Base-by-base conservation (phyloP, 2,888 invertebrate genomes). In the Zygogramma bicolorata region DNA sequence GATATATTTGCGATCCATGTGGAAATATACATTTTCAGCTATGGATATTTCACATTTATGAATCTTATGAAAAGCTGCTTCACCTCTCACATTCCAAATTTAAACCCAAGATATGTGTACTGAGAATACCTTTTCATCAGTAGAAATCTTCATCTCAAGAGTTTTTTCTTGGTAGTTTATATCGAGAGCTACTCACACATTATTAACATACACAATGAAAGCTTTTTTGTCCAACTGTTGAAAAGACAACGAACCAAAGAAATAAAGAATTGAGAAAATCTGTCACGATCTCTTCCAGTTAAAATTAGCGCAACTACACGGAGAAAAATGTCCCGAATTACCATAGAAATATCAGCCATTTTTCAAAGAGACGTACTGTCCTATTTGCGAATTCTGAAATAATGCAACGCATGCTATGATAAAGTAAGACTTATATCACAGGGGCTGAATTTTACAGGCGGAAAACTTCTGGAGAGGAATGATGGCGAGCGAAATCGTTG, bases 401-500 rank as follows among this genome's bases (percentile, higher is more conserved):
- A 75, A 71, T 74, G 71, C 74, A 73, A 77, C 75, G 73, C 74
- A 73, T 73, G 57, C 76, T 78, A 76, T 81, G 81, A 82, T 80
- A 82, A 82, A 84, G 80, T 81, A 81, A 84, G 84, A 83, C 83
- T 82, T 84, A 84, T 84, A 81, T 83, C 83, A 81, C 77, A 82
- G 79, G 82, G 83, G 83, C 82, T 83, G 82, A 85, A 86, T 85
- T 85, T 85, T 81, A 83, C 84, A 84, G 84, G 84, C 82, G 84
- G 85, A 85, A 84, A 85, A 85, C 84, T 85, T 85, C 84, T 83
- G 82, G 84, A 82, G 83, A 83, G 84, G 83, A 85, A 86, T 86
- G 86, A 86, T 84, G 85, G 85, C 86, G 84, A 84, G 85, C 84
- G 83, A 84, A 85, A 84, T 84, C 85, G 86, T 82, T 82, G 80